Conservation (phyloP, 2,888 invertebrate species). For the Caenorhabditis plicata region DNA sequence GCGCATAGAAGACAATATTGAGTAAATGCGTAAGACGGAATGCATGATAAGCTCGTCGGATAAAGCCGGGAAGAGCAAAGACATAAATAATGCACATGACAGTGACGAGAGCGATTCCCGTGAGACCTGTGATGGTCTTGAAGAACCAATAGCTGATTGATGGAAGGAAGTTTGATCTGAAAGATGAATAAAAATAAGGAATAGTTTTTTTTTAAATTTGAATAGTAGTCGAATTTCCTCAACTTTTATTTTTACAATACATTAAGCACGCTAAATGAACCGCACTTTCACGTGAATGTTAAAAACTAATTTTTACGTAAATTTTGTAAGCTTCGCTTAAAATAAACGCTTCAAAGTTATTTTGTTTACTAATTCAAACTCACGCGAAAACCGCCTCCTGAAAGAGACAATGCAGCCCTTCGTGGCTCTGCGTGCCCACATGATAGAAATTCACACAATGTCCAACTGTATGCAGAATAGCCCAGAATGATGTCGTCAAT, state of each 20-base stretch:
- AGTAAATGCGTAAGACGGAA: constrained; percentile 86
- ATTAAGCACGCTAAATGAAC: too few species aligned
- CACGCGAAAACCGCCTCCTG: constrained; percentile 82
- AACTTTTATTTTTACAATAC: too few species aligned
- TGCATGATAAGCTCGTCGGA: constrained; percentile 76
- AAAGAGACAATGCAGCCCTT: constrained; percentile 86
- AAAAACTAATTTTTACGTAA: too few species aligned
- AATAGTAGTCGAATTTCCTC: too few species aligned
- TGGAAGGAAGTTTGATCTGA: constrained; percentile 82
- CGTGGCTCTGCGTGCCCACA: constrained; percentile 89
- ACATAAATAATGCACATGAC: constrained; percentile 92
- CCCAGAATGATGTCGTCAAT: constrained; percentile 88
- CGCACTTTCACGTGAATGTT: too few species aligned
- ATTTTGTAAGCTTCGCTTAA: too few species aligned
- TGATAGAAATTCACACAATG: constrained; percentile 97
- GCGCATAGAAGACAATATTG: constrained; percentile 81
- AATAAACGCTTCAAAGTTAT: not conserved
- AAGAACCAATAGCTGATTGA: constrained; percentile 94
- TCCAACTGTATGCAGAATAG: constrained; percentile 85
- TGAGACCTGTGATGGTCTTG: constrained; percentile 77
- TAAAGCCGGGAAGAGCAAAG: constrained; percentile 89
- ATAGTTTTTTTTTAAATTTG: too few species aligned
- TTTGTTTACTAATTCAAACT: not conserved
- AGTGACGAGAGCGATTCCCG: constrained; percentile 69
- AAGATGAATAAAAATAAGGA: constrained; percentile 22